Evolutionary conservation across 2,113 vertebrate species (phyloP).

Genomic region (Seriola aureovittata): DNA sequence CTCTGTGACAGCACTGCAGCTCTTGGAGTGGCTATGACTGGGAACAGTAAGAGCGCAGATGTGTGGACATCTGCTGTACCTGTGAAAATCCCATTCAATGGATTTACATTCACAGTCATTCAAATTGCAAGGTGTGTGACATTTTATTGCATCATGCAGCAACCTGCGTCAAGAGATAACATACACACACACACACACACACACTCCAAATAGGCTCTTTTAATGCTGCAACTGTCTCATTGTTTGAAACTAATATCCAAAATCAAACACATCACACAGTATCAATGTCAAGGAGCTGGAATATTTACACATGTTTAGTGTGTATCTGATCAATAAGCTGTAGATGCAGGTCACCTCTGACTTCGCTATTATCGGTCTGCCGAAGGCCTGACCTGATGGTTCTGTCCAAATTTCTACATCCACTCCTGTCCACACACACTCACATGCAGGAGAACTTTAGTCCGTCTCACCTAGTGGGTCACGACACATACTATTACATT

Average conservation of each 20-base stretch:
- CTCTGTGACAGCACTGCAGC: neutral
- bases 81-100: slow-evolving; percentile 23
- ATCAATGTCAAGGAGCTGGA: slow-evolving; percentile 1
- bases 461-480: neutral
- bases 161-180: slow-evolving; percentile 40
- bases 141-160: slow-evolving; percentile 25
- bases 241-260: slow-evolving; percentile 7
- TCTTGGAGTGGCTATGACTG: slow-evolving; percentile 6
- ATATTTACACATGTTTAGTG: neutral
- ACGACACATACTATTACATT: neutral
- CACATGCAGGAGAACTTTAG: neutral
- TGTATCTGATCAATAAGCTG: slow-evolving; percentile 25
- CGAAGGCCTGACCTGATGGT: slow-evolving; percentile 2
- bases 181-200: neutral
- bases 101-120: slow-evolving; percentile 37
- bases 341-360: neutral
- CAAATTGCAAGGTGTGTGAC: slow-evolving; percentile 17
- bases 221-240: slow-evolving; percentile 15
- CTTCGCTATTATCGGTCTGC: slow-evolving; percentile 1
- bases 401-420: neutral
- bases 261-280: neutral
- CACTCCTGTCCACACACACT: neutral
- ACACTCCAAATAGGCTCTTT: slow-evolving; percentile 14
- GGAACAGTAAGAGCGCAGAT: neutral
- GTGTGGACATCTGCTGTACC: slow-evolving; percentile 28